These are phyloP conservation scores for Dasyprocta punctata DNA, from an alignment of 2,113 vertebrate species.

Conservation along the genomic window DNA sequence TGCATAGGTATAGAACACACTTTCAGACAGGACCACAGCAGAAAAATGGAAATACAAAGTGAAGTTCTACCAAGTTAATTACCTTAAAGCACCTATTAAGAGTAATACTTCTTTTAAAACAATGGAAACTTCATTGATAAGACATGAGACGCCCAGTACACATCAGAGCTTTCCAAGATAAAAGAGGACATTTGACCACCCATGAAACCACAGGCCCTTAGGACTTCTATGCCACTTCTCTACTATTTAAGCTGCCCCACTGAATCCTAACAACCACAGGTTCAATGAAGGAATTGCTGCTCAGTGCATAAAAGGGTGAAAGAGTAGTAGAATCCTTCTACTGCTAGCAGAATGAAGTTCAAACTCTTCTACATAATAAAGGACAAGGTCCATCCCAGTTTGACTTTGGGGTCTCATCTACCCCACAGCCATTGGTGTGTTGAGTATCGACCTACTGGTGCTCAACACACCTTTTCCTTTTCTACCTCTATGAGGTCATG, in stretches of 20 bases:
- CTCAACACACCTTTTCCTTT: neutral
- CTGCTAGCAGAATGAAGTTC: neutral
- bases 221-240: neutral
- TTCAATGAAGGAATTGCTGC: neutral
- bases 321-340: neutral
- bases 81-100: neutral
- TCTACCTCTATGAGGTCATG: neutral
- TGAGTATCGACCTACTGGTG: too few species aligned
- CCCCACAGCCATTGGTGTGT: neutral
- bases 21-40: neutral
- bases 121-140: neutral
- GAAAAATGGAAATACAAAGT: neutral
- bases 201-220: neutral
- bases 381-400: neutral
- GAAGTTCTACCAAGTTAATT: neutral
- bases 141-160: neutral
- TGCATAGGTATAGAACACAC: fast-evolving
- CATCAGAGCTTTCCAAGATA: neutral
- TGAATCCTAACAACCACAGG: neutral
- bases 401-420: neutral
- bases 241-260: neutral
- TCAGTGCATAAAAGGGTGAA: neutral
- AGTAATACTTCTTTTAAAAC: neutral
- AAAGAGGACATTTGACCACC: neutral
- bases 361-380: neutral